Conservation (phyloP, 2,113 vertebrate genomes). For the Gorsachius goisagi region DNA sequence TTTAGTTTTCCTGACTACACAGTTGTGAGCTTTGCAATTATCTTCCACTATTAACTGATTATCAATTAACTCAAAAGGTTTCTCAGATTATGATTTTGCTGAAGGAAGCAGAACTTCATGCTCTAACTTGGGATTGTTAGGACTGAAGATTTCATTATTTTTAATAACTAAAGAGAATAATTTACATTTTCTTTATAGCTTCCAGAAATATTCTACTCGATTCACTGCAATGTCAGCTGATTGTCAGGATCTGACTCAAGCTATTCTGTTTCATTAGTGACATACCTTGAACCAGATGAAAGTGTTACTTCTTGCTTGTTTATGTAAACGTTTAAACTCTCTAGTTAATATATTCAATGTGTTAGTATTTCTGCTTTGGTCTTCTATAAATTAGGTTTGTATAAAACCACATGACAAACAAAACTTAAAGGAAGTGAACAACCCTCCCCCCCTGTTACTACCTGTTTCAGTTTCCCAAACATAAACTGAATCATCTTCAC, state of each 20-base stretch:
- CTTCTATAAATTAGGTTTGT: neutral
- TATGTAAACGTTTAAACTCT: neutral
- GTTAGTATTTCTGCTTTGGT: neutral
- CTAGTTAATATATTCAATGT: neutral
- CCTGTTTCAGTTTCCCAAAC: constrained; percentile 84
- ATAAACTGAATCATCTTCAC: constrained; percentile 77
- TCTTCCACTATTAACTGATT: constrained; percentile 43
- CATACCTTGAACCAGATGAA: neutral
- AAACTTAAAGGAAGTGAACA: neutral
- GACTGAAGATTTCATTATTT: constrained; percentile 48
- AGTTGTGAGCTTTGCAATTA: constrained; percentile 20
- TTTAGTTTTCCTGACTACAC: constrained; percentile 20
- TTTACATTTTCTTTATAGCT: constrained; percentile 57
- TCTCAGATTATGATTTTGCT: constrained; percentile 25
- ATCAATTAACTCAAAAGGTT: constrained; percentile 48
- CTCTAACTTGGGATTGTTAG: neutral
- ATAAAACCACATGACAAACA: neutral
- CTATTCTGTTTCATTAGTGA: neutral
- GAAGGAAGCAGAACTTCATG: constrained; percentile 31
- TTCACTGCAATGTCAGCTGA: neutral
- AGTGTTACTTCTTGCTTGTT: neutral
- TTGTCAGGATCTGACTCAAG: neutral
- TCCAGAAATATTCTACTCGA: constrained; percentile 31
- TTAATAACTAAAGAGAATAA: constrained; percentile 47
- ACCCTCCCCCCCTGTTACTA: neutral